A percentile compares a stretch with the other conserved stretches of the same genome.
These are phyloP conservation scores for Trichogramma evanescens DNA, from an alignment of 2,888 invertebrate genomes.

Conservation along the genomic window DNA sequence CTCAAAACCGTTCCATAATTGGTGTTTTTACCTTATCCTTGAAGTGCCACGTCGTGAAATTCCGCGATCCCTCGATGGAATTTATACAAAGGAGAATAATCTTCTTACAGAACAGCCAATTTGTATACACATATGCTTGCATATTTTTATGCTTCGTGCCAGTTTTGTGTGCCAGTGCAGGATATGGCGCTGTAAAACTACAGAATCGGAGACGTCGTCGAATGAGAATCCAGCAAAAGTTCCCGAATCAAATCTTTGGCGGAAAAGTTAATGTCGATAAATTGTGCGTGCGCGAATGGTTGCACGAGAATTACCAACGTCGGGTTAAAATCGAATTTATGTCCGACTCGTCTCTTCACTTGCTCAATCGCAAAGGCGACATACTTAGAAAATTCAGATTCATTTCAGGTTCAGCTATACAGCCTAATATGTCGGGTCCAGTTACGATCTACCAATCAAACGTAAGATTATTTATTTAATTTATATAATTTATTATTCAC, in stretches of 20 bases:
- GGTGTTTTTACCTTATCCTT: no score
- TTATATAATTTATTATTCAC: no score
- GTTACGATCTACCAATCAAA: no score
- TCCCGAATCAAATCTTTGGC: constrained; percentile 44
- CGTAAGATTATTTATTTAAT: no score
- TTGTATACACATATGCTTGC: constrained; percentile 94
- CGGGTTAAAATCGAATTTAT: constrained; percentile 85
- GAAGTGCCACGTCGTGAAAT: no score
- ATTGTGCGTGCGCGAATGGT: constrained; percentile 90
- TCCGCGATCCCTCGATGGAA: no score
- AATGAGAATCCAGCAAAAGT: constrained; percentile 72
- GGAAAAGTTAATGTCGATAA: constrained; percentile 74
- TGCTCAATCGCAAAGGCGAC: constrained; percentile 86
- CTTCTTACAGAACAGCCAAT: constrained; percentile 73
- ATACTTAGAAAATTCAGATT: constrained; percentile 77
- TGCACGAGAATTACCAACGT: constrained; percentile 85
- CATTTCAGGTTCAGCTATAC: constrained; percentile 26
- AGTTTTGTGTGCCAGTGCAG: constrained; percentile 83
- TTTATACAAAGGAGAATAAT: no score
- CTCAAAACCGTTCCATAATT: no score
- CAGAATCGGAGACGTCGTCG: constrained; percentile 78
- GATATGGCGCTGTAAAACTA: constrained; percentile 85
- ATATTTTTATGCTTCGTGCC: constrained; percentile 88
- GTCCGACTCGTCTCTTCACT: constrained; percentile 77
- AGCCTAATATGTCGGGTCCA: no score